Conservation (phyloP, 2,797 vertebrate genomes). For the Myotis daubentonii region DNA sequence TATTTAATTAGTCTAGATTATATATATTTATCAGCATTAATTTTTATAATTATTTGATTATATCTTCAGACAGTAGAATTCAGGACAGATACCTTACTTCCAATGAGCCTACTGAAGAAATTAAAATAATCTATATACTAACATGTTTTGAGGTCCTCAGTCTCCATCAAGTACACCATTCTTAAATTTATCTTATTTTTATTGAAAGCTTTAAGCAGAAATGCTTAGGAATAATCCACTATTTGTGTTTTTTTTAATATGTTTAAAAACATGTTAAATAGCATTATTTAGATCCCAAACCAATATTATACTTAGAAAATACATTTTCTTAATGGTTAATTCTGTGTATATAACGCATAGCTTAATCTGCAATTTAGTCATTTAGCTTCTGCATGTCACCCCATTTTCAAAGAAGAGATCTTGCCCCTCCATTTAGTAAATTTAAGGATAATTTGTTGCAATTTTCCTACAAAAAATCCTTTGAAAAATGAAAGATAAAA, state of each 20-base stretch:
- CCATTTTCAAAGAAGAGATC: neutral
- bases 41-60: neutral
- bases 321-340: neutral
- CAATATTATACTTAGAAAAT: slow-evolving; percentile 3
- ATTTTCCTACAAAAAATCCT: slow-evolving; percentile 1
- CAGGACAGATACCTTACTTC: neutral
- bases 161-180: neutral
- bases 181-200: neutral
- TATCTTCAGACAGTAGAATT: neutral
- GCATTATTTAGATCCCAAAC: neutral
- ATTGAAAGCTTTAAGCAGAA: neutral
- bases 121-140: neutral
- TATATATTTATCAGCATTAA: neutral
- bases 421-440: neutral
- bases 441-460: neutral
- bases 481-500: neutral
- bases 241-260: neutral
- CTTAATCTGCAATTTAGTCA: neutral
- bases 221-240: neutral
- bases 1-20: neutral
- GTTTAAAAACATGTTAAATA: slow-evolving; percentile 1
- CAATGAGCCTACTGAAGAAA: neutral
- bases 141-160: neutral
- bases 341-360: neutral
- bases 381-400: neutral